phyloP scores from a whole-genome alignment of 1,140 invertebrate species.

The Orchesella cincta region DNA sequence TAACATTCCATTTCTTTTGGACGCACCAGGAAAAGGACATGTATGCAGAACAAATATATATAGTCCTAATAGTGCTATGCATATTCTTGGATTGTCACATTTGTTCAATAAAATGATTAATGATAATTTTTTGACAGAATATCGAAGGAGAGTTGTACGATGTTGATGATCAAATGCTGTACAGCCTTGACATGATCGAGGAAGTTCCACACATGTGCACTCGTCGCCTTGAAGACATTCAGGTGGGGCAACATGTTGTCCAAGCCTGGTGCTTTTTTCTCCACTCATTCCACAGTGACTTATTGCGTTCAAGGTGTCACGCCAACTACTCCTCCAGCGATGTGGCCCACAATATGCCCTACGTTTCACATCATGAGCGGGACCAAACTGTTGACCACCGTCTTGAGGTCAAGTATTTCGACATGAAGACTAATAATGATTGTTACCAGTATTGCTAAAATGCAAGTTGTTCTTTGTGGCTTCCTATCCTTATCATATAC shows the following conservation, averaged over 20 bases:
- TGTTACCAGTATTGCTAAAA: too few species aligned
- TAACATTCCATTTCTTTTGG: not conserved
- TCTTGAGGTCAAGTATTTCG: not conserved
- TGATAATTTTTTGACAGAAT: not conserved
- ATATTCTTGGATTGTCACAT: not conserved
- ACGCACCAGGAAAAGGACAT: not conserved
- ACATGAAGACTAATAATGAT: too few species aligned
- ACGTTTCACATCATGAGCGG: not conserved
- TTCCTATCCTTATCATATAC: too few species aligned
- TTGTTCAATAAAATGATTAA: too few species aligned
- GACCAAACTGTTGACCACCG: conserved; percentile 8
- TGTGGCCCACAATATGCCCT: not conserved
- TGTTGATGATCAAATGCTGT: conserved; percentile 1
- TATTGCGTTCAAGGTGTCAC: not conserved
- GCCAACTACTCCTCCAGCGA: not conserved
- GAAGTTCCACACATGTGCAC: conserved; percentile 16
- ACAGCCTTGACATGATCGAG: conserved; percentile 7
- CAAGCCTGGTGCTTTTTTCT: not conserved
- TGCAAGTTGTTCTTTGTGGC: too few species aligned
- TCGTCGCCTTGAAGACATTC: not conserved
- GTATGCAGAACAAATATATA: not conserved
- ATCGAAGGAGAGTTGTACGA: not conserved
- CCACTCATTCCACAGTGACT: not conserved
- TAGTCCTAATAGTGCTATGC: not conserved
- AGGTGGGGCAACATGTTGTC: not conserved